Conservation (phyloP, 1,140 invertebrate genomes). For the Gryllus bimaculatus region DNA sequence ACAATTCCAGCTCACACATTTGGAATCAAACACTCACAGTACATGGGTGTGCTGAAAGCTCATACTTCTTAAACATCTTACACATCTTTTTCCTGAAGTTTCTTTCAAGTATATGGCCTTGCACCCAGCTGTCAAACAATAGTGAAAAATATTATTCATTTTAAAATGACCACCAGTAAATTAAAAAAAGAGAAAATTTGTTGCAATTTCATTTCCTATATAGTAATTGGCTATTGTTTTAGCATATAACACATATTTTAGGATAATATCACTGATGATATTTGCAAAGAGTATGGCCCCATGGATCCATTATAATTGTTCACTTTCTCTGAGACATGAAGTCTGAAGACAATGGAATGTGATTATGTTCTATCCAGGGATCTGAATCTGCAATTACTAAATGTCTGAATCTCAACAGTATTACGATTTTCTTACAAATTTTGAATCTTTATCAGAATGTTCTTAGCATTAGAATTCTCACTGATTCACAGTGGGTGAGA, state of each 20-base stretch:
- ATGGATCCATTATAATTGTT: background rate
- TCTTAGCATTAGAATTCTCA: no score
- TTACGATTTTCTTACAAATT: background rate
- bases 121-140: background rate
- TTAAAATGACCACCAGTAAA: background rate
- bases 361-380: background rate
- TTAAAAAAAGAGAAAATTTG: background rate
- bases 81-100: slow-evolving; percentile 19
- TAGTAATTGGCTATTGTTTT: background rate
- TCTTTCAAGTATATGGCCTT: background rate
- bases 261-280: no score
- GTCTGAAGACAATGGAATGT: background rate
- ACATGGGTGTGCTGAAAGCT: slow-evolving; percentile 54
- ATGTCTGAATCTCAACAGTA: background rate
- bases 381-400: background rate
- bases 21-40: slow-evolving; percentile 79
- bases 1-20: slow-evolving; percentile 61
- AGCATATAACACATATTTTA: no score
- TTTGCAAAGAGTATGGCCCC: no score
- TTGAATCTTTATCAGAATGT: no score
- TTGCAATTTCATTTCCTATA: background rate
- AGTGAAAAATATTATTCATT: background rate
- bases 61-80: slow-evolving; percentile 28
- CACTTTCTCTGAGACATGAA: background rate
- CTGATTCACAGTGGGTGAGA: no score